A percentile compares a stretch with the other conserved stretches of the same genome.
phyloP scores from a whole-genome alignment of 64 coral and sea anemone species.

The Acropora tenuis region DNA sequence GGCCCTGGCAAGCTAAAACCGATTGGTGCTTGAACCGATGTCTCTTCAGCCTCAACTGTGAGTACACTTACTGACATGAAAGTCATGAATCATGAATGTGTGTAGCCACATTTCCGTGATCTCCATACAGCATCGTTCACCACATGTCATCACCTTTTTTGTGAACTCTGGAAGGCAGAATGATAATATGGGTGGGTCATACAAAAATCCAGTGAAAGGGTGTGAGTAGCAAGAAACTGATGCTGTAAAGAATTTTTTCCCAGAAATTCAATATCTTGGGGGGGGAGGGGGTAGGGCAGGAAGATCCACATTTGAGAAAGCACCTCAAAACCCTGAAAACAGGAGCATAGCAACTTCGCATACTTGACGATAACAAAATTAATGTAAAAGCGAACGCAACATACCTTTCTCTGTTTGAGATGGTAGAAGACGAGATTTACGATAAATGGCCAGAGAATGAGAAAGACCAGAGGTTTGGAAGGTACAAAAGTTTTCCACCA shows the following conservation, averaged over 20 bases:
- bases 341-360: too few species aligned
- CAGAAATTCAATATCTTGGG: too few species aligned
- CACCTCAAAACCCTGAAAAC: too few species aligned
- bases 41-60: not conserved
- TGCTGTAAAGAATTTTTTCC: too few species aligned
- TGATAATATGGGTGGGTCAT: too few species aligned
- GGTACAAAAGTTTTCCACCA: conserved; percentile 88
- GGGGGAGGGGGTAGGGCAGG: too few species aligned
- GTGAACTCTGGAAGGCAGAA: not conserved
- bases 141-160: not conserved
- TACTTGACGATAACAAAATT: too few species aligned
- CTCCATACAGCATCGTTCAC: not conserved
- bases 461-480: conserved; percentile 87
- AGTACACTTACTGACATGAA: not conserved
- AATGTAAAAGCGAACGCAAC: not conserved
- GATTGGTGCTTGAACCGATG: not conserved
- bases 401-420: conserved; percentile 77
- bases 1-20: not conserved
- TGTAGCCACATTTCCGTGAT: not conserved
- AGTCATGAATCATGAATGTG: not conserved
- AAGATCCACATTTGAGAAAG: too few species aligned
- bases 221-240: too few species aligned
- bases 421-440: conserved; percentile 86
- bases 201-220: too few species aligned
- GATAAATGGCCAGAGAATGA: conserved; percentile 89